Conservation (phyloP, 2,113 vertebrate genomes). For the Xiphias gladius region DNA sequence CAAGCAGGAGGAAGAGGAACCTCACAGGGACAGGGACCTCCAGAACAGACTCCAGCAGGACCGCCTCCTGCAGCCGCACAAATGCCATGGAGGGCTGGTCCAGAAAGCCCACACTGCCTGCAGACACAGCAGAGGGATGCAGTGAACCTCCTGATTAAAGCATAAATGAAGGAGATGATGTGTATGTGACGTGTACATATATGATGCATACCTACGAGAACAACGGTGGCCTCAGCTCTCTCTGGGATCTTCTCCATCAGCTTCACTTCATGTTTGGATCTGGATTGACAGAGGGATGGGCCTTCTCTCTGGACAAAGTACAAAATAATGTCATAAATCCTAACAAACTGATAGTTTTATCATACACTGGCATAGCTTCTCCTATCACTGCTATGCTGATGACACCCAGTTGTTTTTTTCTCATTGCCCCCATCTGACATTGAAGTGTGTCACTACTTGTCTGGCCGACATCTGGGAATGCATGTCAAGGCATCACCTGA, state of each 20-base stretch:
- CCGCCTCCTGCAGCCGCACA: conserved; percentile 91
- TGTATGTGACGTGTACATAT: background rate
- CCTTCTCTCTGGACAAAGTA: conserved; percentile 65
- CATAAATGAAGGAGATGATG: background rate
- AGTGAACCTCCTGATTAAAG: background rate
- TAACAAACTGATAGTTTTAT: background rate
- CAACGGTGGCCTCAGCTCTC: conserved; percentile 91
- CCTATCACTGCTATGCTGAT: background rate
- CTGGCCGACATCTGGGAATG: no score
- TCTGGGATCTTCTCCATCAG: conserved; percentile 94
- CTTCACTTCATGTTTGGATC: conserved; percentile 92
- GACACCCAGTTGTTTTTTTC: background rate
- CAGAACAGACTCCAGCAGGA: conserved; percentile 91
- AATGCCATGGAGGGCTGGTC: conserved; percentile 94
- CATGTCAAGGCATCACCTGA: no score
- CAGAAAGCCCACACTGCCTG: conserved; percentile 93
- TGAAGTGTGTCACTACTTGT: no score
- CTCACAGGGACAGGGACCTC: conserved; percentile 93
- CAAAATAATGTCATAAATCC: background rate
- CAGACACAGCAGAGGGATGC: background rate
- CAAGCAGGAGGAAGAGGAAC: conserved; percentile 93
- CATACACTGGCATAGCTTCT: background rate
- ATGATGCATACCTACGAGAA: conserved; percentile 89
- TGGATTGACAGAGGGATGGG: conserved; percentile 82
- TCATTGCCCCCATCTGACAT: no score